Base-by-base conservation (phyloP, 2,888 invertebrate species). In the Schrankia costaestrigalis region DNA sequence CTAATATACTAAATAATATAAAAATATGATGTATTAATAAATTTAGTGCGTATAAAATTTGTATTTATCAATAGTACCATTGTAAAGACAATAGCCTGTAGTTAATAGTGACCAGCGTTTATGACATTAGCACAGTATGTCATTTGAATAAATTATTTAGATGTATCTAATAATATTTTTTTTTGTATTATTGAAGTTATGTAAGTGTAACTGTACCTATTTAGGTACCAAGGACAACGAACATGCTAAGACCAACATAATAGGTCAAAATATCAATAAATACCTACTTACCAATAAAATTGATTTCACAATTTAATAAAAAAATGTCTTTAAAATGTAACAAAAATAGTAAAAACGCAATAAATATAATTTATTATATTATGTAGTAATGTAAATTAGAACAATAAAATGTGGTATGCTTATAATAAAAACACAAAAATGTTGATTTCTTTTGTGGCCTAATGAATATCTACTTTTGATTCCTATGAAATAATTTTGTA, bases 61-160 rank as follows among this genome's bases (percentile, higher is more conserved):
- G 46, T 67, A 66, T 58, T 57, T 67, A 74, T 78, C 72, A 75
- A 73, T 78, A n/a, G n/a, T n/a, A 76, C 55, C 46, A 69, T 60
- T 59, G 56, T 67, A 63, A 69, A 51, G 69, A 78, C 71, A 76
- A 78, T 78, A 78, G 58, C 25, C 11, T 28, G 46, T 69, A 68
- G 58, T 44, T 69, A 71, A 68, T 72, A 73, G 66, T 71, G 79
- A 79, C 79, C 75, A 79, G 73, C 52, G 57, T 58, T 53, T 40
- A 46, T n/a, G n/a, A n/a, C n/a, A n/a, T n/a, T n/a, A n/a, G n/a
- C n/a, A n/a, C n/a, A n/a, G n/a, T 51, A 46, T 33, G 42, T 38
- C 55, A 49, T 30, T 32, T 5, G 18, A 43, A 35, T 15, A 5
- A 27, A n/a, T 28, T 14, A 11, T 28, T 15, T 15, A n/a, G n/a